Evolutionary conservation across 1,140 invertebrate species (phyloP).

Genomic region (Drosophila teissieri): DNA sequence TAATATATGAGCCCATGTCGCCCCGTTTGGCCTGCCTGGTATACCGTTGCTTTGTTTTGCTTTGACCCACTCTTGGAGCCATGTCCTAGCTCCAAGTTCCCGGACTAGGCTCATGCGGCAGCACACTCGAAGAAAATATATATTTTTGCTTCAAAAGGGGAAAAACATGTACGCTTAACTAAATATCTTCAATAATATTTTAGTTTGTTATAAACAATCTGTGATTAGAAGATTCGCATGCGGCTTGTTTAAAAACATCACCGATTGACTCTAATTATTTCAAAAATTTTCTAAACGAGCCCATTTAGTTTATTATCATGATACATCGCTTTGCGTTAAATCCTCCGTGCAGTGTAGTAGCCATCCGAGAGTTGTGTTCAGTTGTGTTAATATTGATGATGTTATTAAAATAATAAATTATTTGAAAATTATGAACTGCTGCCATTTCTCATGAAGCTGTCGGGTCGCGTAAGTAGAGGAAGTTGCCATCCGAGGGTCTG

Average conservation of each 20-base stretch:
- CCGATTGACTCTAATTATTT: no score
- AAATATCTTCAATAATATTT: no score
- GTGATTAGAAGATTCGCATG: no score
- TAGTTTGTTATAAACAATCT: no score
- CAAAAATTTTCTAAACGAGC: no score
- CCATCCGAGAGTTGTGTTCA: slow-evolving; percentile 57
- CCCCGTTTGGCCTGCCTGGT: slow-evolving; percentile 58
- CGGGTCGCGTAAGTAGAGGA: slow-evolving; percentile 31
- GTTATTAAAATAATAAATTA: slow-evolving; percentile 84
- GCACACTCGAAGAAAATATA: slow-evolving; percentile 14
- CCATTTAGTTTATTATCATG: no score
- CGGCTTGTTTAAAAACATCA: no score
- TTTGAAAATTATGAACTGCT: slow-evolving; percentile 83
- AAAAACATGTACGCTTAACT: no score
- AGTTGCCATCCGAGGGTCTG: slow-evolving; percentile 12
- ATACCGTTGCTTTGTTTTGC: slow-evolving; percentile 62
- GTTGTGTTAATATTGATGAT: slow-evolving; percentile 82
- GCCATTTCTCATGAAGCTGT: slow-evolving; percentile 76
- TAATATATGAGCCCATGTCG: slow-evolving; percentile 79
- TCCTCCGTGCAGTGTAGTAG: background rate
- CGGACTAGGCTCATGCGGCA: slow-evolving; percentile 51
- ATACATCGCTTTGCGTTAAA: background rate
- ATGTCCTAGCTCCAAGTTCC: slow-evolving; percentile 13
- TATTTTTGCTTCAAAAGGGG: background rate
- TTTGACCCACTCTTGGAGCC: slow-evolving; percentile 46